These are phyloP conservation scores for Oriolus oriolus DNA, from an alignment of 2,113 vertebrate genomes.

Conservation along the genomic window DNA sequence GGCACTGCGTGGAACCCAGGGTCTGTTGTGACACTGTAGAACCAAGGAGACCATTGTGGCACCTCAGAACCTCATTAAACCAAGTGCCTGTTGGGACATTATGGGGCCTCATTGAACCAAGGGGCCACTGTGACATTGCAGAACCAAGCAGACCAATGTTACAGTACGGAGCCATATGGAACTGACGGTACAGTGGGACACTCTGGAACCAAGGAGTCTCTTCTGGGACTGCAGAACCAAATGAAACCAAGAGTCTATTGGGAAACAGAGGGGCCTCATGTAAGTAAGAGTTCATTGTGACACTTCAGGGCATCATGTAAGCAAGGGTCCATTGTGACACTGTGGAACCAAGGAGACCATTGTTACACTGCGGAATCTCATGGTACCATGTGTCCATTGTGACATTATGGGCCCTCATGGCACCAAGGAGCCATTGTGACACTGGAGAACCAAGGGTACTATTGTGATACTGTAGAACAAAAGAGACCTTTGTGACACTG, in stretches of 20 bases:
- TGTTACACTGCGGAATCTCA: not conserved
- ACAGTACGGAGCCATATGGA: no score
- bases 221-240: no score
- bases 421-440: not conserved
- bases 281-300: no score
- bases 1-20: not conserved
- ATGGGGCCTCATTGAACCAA: no score
- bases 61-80: not conserved
- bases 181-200: no score
- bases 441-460: not conserved
- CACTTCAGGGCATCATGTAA: not conserved
- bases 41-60: not conserved
- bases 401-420: no score
- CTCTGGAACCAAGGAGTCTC: no score
- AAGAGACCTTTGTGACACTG: not conserved
- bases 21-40: not conserved
- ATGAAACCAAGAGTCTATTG: no score
- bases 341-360: not conserved
- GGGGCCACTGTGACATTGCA: no score
- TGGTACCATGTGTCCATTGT: not conserved
- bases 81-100: not conserved
- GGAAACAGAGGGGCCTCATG: no score
- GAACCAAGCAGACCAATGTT: no score
- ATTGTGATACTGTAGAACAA: not conserved
- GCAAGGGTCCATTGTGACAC: not conserved